A percentile compares a stretch with the other conserved stretches of the same genome.
phyloP scores from a whole-genome alignment of 30 jellyfish, hydroid and myxozoan genomes.

The Chrysaora quinquecirrha region DNA sequence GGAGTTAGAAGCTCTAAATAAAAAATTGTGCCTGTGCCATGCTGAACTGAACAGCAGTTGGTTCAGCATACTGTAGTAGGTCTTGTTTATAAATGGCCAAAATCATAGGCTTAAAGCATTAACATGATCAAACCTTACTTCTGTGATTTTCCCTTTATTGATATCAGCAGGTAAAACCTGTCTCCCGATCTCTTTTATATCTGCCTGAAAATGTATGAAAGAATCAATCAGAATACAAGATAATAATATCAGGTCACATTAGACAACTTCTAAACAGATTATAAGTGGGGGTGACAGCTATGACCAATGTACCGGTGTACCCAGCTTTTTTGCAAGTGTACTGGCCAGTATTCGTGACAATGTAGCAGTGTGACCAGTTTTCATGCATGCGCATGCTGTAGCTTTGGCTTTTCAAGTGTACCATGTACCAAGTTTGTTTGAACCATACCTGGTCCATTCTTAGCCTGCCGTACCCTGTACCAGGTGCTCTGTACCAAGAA shows the following conservation, averaged over 20 bases:
- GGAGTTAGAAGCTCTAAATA: too few species aligned
- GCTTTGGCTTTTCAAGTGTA: neutral
- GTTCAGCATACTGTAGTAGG: too few species aligned
- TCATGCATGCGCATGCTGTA: neutral
- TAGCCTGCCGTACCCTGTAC: neutral
- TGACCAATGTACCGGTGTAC: neutral
- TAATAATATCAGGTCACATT: neutral
- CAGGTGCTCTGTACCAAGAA: neutral
- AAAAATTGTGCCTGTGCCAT: too few species aligned
- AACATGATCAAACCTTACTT: conserved; percentile 43
- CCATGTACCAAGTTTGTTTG: neutral
- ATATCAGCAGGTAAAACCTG: conserved; percentile 83
- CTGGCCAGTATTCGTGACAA: neutral
- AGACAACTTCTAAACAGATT: neutral
- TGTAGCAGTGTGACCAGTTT: neutral
- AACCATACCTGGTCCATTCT: neutral
- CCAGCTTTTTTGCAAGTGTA: neutral
- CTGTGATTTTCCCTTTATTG: conserved; percentile 56
- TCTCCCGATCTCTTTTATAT: conserved; percentile 82
- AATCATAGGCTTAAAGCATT: too few species aligned
- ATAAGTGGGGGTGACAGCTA: neutral
- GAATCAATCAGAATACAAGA: neutral
- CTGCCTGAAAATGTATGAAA: conserved; percentile 46
- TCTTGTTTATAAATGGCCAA: too few species aligned
- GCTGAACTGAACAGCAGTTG: too few species aligned